Conservation (phyloP, 2,797 vertebrate genomes). For the Sparus aurata region DNA sequence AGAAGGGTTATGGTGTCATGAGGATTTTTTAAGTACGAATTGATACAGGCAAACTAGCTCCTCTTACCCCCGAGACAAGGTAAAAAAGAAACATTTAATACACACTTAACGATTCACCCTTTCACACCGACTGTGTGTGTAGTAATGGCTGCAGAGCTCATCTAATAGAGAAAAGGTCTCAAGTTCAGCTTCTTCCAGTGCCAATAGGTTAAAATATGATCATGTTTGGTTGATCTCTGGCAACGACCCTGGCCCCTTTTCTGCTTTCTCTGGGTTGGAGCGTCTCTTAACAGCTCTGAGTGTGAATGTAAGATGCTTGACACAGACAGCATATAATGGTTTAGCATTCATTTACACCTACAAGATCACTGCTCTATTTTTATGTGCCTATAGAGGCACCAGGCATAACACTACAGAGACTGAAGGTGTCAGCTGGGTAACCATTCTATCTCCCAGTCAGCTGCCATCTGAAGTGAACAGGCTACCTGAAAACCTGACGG, state of each 20-base stretch:
- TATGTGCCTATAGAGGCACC: constrained; percentile 31
- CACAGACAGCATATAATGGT: constrained; percentile 35
- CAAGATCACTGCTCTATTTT: constrained; percentile 57
- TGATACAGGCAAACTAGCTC: background rate
- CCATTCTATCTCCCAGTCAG: constrained; percentile 50
- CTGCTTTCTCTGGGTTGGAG: constrained; percentile 30
- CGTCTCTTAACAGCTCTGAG: constrained; percentile 15
- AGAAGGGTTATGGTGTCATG: background rate
- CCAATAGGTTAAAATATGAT: constrained; percentile 4
- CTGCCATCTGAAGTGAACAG: constrained; percentile 8
- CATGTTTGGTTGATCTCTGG: constrained; percentile 23
- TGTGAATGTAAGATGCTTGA: constrained; percentile 53
- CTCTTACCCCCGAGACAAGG: background rate
- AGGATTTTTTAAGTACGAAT: background rate
- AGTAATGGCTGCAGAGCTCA: constrained; percentile 11
- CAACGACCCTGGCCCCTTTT: background rate
- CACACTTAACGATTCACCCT: constrained; percentile 22
- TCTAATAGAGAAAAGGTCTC: constrained; percentile 3
- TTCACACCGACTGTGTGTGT: background rate
- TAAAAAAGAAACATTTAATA: constrained; percentile 11
- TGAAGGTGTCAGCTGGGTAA: constrained; percentile 58
- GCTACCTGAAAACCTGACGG: constrained; percentile 8
- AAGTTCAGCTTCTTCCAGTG: constrained; percentile 13
- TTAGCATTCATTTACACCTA: constrained; percentile 56
- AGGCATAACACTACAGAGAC: constrained; percentile 42